phyloP scores from a whole-genome alignment of 2,797 vertebrate species.

The Schizothorax lantsangensis region DNA sequence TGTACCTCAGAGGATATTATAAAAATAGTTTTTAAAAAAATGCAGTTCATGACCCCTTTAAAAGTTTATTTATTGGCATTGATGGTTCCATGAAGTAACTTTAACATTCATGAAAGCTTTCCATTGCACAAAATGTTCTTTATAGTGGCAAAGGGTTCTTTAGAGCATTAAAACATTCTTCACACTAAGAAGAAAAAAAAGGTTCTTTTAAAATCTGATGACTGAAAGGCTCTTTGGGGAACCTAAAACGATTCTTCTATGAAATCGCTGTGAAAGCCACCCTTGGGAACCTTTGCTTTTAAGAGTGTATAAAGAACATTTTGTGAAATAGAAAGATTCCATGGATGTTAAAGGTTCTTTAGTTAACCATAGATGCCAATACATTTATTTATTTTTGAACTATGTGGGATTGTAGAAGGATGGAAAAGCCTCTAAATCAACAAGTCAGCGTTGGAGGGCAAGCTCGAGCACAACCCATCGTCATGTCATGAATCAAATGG shows the following conservation, averaged over 20 bases:
- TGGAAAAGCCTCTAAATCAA: conserved; percentile 67
- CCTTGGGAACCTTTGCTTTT: neutral
- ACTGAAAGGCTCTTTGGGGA: neutral
- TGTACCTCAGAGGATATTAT: too few species aligned
- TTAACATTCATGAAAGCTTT: too few species aligned
- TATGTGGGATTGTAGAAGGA: conserved; percentile 32
- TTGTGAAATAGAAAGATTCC: neutral
- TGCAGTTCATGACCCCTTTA: too few species aligned
- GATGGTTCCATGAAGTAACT: too few species aligned
- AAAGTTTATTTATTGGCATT: too few species aligned
- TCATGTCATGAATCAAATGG: conserved; percentile 68
- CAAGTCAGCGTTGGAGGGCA: conserved; percentile 72
- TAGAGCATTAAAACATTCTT: too few species aligned
- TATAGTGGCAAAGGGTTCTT: too few species aligned
- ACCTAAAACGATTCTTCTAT: neutral
- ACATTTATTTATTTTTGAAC: neutral
- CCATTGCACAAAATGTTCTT: too few species aligned
- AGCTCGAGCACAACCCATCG: conserved; percentile 58
- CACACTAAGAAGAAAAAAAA: too few species aligned
- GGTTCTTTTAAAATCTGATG: neutral
- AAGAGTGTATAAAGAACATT: neutral
- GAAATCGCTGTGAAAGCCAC: neutral
- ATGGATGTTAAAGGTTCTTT: neutral
- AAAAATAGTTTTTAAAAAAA: too few species aligned
- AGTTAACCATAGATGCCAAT: neutral